Evolutionary conservation across 2,113 vertebrate species (phyloP).

Genomic region (Tragulus kanchil): DNA sequence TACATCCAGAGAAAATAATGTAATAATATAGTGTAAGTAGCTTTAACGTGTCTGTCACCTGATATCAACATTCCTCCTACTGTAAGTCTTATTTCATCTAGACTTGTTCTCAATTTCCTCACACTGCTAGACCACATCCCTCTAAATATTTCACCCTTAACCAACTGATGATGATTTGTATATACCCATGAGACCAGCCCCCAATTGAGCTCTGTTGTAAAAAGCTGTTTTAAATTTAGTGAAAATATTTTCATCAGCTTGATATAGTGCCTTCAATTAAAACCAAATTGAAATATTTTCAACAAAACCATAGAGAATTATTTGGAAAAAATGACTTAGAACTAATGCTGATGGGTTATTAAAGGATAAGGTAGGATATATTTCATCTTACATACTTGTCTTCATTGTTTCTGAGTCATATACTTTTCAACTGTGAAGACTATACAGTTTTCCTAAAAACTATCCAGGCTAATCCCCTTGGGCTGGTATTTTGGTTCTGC

Average conservation of each 20-base stretch:
- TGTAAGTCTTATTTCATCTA: not conserved
- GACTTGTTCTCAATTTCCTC: not conserved
- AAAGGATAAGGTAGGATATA: not conserved
- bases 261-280: not conserved
- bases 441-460: not conserved
- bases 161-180: not conserved
- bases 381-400: not conserved
- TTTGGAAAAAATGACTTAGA: not conserved
- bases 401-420: not conserved
- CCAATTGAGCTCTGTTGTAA: not conserved
- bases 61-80: not conserved
- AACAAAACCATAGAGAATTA: not conserved
- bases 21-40: not conserved
- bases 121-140: not conserved
- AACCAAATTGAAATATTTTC: not conserved
- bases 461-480: not conserved
- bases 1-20: not conserved
- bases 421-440: not conserved
- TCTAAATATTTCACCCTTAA: not conserved
- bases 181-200: not conserved
- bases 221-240: not conserved
- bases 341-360: not conserved
- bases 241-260: not conserved
- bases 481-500: not conserved
- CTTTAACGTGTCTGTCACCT: not conserved